A percentile compares a stretch with the other conserved stretches of the same genome.
These are phyloP conservation scores for Circaetus gallicus DNA, from an alignment of 2,113 vertebrate genomes.

Conservation along the genomic window DNA sequence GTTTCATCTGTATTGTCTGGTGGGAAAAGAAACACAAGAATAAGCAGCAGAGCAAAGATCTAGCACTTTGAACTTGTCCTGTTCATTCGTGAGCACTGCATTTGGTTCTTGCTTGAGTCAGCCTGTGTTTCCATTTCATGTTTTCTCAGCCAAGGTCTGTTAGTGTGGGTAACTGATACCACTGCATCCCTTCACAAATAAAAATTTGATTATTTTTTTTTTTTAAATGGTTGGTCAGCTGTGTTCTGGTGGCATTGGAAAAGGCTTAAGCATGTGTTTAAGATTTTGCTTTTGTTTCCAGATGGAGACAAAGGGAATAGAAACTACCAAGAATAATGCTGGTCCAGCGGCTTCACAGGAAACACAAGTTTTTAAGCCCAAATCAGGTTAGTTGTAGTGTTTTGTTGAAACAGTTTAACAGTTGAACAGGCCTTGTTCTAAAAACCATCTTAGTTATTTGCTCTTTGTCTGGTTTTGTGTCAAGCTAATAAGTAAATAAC, in stretches of 20 bases:
- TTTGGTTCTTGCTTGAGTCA: not conserved
- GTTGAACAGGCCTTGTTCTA: not conserved
- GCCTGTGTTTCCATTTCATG: not conserved
- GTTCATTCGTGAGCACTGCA: not conserved
- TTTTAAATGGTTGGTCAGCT: not conserved
- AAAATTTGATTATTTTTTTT: not conserved
- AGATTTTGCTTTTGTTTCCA: constrained; percentile 41
- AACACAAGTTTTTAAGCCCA: constrained; percentile 66
- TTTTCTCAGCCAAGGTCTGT: not conserved
- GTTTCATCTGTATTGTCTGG: not conserved
- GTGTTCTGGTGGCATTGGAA: not conserved
- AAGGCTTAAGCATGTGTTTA: not conserved
- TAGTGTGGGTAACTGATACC: not conserved
- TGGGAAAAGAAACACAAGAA: not conserved
- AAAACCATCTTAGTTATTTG: not conserved
- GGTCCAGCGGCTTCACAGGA: constrained; percentile 59
- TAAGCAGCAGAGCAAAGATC: not conserved
- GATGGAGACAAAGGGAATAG: constrained; percentile 77
- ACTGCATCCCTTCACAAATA: not conserved
- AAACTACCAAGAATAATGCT: constrained; percentile 67
- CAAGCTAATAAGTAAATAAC: not conserved
- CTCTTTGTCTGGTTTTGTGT: not conserved
- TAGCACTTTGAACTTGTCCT: not conserved
- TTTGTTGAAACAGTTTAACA: not conserved
- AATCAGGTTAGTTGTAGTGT: constrained; percentile 55